Base-by-base conservation (phyloP, 2,888 invertebrate genomes). In the Oscheius myriophilus region DNA sequence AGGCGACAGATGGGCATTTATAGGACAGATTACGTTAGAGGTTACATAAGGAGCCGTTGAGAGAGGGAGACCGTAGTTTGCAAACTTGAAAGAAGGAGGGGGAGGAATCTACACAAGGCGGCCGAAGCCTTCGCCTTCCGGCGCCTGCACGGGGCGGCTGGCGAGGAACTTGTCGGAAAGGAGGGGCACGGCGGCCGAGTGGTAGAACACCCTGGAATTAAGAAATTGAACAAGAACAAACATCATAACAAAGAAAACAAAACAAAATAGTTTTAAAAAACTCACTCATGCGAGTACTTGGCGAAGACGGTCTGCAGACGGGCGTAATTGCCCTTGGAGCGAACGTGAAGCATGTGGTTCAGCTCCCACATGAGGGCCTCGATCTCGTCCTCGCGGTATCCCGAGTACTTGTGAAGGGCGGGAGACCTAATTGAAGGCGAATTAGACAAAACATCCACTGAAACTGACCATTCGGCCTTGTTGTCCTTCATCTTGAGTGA, bases 401-500 rank as follows among this genome's bases (percentile, higher is more conserved):
- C 82, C 51, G 73, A 74, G 72, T 85, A 86, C 75, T 83, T 82
- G 63, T 80, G 70, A 57, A 83, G 76, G 12, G 77, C 72, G n/a
- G 76, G 73, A 12, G 70, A 72, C 82, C 83, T 71, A 52, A 64
- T 71, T 3, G 11, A 39, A 11, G n/a, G 1, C 2, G 45, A 46
- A 46, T 26, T 12, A 25, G 26, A 54, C 25, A 1, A 33, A 41
- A 12, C 57, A 6, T 18, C 9, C 21, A 26, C 49, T n/a, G 54
- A n/a, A 41, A 77, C 75, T 74, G 68, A 80, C 76, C 75, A 74
- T n/a, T 70, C 63, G 49, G 80, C 78, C 7, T 63, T 72, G 16
- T 54, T 25, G 25, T 80, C 73, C 49, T 74, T 76, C 93, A 97
- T 95, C 79, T 91, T 90, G 69, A 95, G 89, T 16, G 97, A 95